Evolutionary conservation across 2,888 invertebrate species (phyloP).

Genomic region (Griposia aprilina): DNA sequence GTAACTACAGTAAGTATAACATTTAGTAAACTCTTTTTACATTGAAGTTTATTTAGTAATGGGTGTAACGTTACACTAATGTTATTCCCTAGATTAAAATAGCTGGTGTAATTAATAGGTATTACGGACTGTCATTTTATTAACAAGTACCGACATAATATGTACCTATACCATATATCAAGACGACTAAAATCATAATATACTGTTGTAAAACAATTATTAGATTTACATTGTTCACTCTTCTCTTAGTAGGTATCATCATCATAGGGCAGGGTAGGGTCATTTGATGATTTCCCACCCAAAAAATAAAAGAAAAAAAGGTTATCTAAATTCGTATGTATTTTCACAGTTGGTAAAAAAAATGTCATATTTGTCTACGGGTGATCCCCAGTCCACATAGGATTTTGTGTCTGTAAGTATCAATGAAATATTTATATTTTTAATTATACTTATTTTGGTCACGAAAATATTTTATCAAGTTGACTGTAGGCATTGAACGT

Average conservation of each 20-base stretch:
- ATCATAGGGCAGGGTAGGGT: no score
- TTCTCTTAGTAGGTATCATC: background rate
- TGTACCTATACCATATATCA: background rate
- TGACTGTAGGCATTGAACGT: no score
- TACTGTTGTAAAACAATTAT: background rate
- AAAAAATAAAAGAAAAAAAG: no score
- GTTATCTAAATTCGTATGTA: no score
- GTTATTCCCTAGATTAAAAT: background rate
- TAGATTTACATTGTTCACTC: background rate
- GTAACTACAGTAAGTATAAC: background rate
- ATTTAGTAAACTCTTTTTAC: background rate
- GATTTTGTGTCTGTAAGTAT: slow-evolving; percentile 19
- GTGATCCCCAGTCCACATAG: background rate
- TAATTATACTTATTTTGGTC: background rate
- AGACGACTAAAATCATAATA: background rate
- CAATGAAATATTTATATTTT: background rate
- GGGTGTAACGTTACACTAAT: background rate
- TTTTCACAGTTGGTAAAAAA: slow-evolving; percentile 4
- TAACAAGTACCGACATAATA: slow-evolving; percentile 7
- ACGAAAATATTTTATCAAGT: background rate
- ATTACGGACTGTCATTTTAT: background rate
- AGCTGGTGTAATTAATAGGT: slow-evolving; percentile 3
- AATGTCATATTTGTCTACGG: background rate
- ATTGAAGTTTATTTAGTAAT: background rate
- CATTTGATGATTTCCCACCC: no score